These are phyloP conservation scores for Proales similis DNA, from an alignment of 1,140 invertebrate genomes.

Conservation along the genomic window DNA sequence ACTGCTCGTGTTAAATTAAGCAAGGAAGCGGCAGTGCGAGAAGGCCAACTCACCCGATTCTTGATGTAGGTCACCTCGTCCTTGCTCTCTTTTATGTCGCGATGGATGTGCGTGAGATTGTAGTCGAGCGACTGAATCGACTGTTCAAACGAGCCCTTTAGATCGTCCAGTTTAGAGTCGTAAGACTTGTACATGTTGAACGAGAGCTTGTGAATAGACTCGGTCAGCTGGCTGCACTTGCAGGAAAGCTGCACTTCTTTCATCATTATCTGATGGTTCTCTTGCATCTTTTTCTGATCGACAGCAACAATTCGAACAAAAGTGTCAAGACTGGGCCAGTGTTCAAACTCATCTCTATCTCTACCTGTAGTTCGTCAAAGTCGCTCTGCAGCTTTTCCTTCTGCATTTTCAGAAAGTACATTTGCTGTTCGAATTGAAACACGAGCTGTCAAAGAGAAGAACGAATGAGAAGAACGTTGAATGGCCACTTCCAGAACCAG, in stretches of 20 bases:
- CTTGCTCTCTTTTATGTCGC: slow-evolving; percentile 27
- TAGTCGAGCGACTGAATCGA: slow-evolving; percentile 10
- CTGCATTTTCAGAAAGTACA: slow-evolving; percentile 10
- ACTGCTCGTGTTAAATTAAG: too few relatives aligned
- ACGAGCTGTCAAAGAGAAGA: too few relatives aligned
- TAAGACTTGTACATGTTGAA: slow-evolving; percentile 8
- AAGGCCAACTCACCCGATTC: too few relatives aligned
- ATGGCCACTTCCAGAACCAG: too few relatives aligned
- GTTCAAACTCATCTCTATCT: too few relatives aligned
- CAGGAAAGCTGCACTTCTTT: slow-evolving; percentile 18
- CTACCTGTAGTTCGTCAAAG: slow-evolving; percentile 5
- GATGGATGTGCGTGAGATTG: slow-evolving; percentile 9
- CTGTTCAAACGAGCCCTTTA: slow-evolving; percentile 6
- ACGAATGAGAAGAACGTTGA: too few relatives aligned
- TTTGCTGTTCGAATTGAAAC: background rate
- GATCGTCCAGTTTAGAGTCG: slow-evolving; percentile 19
- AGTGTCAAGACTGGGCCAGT: background rate
- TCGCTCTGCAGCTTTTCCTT: slow-evolving; percentile 29
- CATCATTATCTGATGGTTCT: slow-evolving; percentile 13
- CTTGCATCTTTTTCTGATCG: slow-evolving; percentile 27
- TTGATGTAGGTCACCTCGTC: slow-evolving; percentile 31
- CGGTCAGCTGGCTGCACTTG: background rate
- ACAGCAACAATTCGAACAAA: too few relatives aligned
- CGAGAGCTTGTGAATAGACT: background rate
- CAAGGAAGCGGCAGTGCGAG: too few relatives aligned